Conservation (phyloP, 2,113 vertebrate species). For the Rhinolophus sinicus region DNA sequence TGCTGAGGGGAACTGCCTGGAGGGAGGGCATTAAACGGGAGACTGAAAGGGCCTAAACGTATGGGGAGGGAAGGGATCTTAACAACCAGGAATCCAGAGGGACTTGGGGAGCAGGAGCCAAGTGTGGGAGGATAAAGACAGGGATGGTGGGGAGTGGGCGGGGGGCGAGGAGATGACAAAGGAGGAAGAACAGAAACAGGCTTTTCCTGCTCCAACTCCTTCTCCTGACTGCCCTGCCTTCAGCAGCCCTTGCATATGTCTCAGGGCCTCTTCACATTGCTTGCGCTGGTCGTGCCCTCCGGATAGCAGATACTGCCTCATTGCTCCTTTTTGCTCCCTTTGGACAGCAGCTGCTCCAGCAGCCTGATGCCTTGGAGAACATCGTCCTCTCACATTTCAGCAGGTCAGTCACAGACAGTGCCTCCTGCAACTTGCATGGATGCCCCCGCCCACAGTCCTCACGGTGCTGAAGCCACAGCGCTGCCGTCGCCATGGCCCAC, state of each 20-base stretch:
- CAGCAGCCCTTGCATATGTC: slow-evolving; percentile 86
- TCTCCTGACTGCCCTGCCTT: slow-evolving; percentile 87
- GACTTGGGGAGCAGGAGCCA: background rate
- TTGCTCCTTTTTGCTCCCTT: slow-evolving; percentile 86
- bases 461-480: background rate
- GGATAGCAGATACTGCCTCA: slow-evolving; percentile 89
- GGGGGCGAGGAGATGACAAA: background rate
- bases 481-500: background rate
- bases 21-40: background rate
- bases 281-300: slow-evolving; percentile 88
- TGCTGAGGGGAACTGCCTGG: background rate
- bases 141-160: background rate
- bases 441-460: slow-evolving; percentile 67
- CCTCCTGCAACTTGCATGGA: slow-evolving; percentile 85
- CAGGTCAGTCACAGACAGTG: slow-evolving; percentile 84
- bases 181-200: background rate
- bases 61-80: background rate
- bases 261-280: slow-evolving; percentile 89
- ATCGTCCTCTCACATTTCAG: slow-evolving; percentile 86
- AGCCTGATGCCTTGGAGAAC: slow-evolving; percentile 86
- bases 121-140: background rate
- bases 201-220: slow-evolving; percentile 88
- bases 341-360: slow-evolving; percentile 87
- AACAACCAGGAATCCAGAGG: background rate
- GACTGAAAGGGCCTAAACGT: background rate